phyloP scores from a whole-genome alignment of 2,797 vertebrate genomes.

The Lacerta bilineata region DNA sequence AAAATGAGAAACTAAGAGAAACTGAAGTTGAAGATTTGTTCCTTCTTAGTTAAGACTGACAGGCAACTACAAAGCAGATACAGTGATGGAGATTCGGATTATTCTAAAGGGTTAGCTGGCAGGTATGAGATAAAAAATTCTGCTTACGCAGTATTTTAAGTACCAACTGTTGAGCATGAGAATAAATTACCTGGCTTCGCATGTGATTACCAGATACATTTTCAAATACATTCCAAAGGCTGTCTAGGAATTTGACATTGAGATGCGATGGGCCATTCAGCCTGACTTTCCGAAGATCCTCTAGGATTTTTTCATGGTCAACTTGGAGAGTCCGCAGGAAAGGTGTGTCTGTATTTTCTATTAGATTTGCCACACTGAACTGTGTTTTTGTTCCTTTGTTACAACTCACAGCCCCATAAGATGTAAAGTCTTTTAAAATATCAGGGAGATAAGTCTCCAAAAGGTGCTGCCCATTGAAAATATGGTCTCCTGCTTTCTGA shows the following conservation, averaged over 20 bases:
- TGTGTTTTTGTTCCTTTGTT: constrained; percentile 63
- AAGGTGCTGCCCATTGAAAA: constrained; percentile 70
- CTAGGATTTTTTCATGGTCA: constrained; percentile 67
- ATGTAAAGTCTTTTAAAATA: constrained; percentile 67
- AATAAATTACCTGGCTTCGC: constrained; percentile 71
- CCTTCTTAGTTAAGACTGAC: background rate
- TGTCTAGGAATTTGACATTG: constrained; percentile 60
- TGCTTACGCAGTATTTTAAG: background rate
- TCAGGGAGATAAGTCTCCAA: constrained; percentile 66
- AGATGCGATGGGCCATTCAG: constrained; percentile 66
- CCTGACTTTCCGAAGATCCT: constrained; percentile 47
- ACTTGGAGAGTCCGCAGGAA: constrained; percentile 69
- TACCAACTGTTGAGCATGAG: background rate
- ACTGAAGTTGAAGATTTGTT: too few relatives aligned
- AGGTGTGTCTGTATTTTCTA: constrained; percentile 66
- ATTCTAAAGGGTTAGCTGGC: background rate
- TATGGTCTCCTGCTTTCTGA: constrained; percentile 56
- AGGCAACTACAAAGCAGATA: background rate
- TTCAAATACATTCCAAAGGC: constrained; percentile 72
- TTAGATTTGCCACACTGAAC: constrained; percentile 73
- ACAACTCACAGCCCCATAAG: constrained; percentile 72
- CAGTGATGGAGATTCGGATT: background rate
- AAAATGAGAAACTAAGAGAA: too few relatives aligned
- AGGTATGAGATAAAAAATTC: background rate
- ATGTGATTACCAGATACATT: constrained; percentile 50